Conservation (phyloP, 2,797 vertebrate genomes). For the Pitangus sulphuratus region DNA sequence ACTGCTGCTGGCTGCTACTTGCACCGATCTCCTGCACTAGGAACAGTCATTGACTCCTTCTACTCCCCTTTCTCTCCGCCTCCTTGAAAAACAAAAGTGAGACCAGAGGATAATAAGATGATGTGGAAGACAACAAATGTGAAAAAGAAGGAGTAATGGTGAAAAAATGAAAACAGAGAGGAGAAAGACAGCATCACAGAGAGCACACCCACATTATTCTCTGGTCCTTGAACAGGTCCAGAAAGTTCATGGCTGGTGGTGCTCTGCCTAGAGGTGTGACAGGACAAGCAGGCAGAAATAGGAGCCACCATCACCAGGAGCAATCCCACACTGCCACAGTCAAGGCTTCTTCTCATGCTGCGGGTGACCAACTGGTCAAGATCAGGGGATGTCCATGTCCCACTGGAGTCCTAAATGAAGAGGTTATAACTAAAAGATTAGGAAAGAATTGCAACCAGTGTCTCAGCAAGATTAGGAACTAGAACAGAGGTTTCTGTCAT, state of each 20-base stretch:
- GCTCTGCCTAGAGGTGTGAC: background rate
- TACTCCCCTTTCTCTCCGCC: background rate
- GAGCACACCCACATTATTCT: background rate
- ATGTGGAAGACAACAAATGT: rapidly evolving
- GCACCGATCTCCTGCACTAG: rapidly evolving
- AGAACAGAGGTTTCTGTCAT: background rate
- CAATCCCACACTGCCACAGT: background rate
- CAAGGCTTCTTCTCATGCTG: background rate
- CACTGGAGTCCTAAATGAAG: background rate
- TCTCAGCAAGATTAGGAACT: background rate
- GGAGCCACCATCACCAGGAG: background rate
- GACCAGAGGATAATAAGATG: background rate
- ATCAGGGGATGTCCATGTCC: background rate
- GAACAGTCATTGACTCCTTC: background rate
- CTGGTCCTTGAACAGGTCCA: rapidly evolving
- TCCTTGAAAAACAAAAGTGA: background rate
- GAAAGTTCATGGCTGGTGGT: background rate
- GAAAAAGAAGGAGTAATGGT: background rate
- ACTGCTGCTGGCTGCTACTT: background rate
- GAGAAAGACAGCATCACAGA: background rate
- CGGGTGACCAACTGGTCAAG: background rate
- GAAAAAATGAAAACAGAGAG: background rate
- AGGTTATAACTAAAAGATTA: background rate
- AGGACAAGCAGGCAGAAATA: background rate
- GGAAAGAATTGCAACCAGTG: background rate